These are phyloP conservation scores for Brachionus angularis DNA, from an alignment of 1,140 invertebrate species.

Conservation along the genomic window DNA sequence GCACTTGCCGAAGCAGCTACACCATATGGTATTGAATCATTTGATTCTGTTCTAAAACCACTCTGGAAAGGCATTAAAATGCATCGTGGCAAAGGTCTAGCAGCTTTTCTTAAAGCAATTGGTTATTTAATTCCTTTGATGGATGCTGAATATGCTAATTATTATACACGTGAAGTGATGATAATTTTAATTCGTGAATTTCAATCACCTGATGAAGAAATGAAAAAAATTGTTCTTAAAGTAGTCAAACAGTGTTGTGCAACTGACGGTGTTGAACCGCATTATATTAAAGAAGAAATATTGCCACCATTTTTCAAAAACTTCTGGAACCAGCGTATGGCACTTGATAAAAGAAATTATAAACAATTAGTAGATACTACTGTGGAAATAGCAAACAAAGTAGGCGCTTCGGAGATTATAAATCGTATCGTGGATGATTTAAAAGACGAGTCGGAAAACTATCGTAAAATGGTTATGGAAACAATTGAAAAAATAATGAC, in stretches of 20 bases:
- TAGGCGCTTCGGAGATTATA: constrained; percentile 93
- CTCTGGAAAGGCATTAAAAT: constrained; percentile 98
- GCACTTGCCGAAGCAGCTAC: constrained; percentile 91
- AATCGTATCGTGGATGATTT: constrained; percentile 96
- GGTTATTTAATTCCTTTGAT: constrained; percentile 98
- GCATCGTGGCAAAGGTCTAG: constrained; percentile 94
- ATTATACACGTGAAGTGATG: constrained; percentile 99
- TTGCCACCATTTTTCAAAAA: constrained; percentile 98
- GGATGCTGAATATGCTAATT: constrained; percentile 99
- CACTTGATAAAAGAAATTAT: constrained; percentile 92
- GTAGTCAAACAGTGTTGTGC: constrained; percentile 99
- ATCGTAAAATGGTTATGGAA: constrained; percentile 99
- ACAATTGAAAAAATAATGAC: constrained; percentile 98
- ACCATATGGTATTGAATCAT: constrained; percentile 98
- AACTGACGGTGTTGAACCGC: constrained; percentile 97
- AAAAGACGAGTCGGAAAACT: constrained; percentile 99
- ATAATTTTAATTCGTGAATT: constrained; percentile 97
- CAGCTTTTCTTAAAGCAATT: constrained; percentile 97
- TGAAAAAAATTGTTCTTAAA: constrained; percentile 99
- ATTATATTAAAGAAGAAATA: constrained; percentile 99
- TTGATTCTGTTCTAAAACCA: constrained; percentile 97
- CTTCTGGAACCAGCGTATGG: constrained; percentile 99
- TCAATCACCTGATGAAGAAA: constrained; percentile 98
- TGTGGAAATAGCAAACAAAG: constrained; percentile 98
- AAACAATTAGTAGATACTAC: constrained; percentile 96